Percentiles rank a stretch among this genome's conserved stretches.
Evolutionary conservation across 2,113 vertebrate species (phyloP).

Genomic region (Vimba vimba): DNA sequence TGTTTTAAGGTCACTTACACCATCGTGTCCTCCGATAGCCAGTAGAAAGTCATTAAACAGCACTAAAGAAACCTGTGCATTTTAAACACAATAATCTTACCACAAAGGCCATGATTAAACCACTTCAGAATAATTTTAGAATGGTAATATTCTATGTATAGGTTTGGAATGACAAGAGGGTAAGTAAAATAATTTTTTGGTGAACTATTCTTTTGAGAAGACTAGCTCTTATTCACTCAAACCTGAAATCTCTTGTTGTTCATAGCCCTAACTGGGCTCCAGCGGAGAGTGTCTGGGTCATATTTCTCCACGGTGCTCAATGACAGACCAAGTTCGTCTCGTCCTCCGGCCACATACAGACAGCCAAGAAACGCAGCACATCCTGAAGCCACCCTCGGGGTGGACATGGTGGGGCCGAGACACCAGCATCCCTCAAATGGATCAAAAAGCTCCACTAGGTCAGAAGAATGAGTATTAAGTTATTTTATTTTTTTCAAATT

Average conservation of each 20-base stretch:
- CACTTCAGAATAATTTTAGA: background rate
- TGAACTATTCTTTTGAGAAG: background rate
- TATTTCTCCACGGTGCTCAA: constrained; percentile 58
- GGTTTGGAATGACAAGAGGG: background rate
- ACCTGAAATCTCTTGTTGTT: constrained; percentile 54
- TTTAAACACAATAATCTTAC: background rate
- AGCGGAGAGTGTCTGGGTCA: constrained; percentile 50
- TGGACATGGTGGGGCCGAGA: constrained; percentile 51
- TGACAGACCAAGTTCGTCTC: constrained; percentile 56
- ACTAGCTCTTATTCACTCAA: background rate
- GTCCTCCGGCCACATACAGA: constrained; percentile 59
- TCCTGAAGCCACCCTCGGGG: constrained; percentile 52
- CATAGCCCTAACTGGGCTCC: constrained; percentile 58
- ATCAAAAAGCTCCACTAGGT: constrained; percentile 49
- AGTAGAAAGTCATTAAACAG: constrained; percentile 56
- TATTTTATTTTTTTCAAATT: background rate
- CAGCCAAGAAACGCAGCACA: constrained; percentile 50
- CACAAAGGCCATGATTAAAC: background rate
- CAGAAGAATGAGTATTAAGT: background rate
- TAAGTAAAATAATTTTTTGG: no score
- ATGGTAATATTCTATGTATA: background rate
- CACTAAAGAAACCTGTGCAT: constrained; percentile 55
- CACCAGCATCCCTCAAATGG: constrained; percentile 59
- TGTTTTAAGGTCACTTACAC: constrained; percentile 54
- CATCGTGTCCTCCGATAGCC: constrained; percentile 61